These are phyloP conservation scores for Ophioninae sp. DNA, from an alignment of 2,888 invertebrate genomes.

Conservation along the genomic window DNA sequence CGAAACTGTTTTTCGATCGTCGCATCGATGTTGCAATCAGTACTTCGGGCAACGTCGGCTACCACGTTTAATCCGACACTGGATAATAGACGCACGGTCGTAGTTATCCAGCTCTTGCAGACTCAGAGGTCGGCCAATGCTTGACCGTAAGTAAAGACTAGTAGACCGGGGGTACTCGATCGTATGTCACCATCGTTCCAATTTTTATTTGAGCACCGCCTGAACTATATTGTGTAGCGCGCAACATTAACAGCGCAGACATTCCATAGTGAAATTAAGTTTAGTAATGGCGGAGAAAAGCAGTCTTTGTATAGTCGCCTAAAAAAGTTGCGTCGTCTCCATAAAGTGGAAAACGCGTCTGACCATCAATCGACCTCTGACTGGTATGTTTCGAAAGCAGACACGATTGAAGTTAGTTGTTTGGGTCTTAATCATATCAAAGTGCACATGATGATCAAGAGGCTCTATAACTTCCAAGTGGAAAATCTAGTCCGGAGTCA, in stretches of 20 bases:
- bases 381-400: not conserved
- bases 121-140: too few species aligned
- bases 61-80: too few species aligned
- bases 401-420: conserved; percentile 11
- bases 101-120: too few species aligned
- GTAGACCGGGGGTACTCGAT: too few species aligned
- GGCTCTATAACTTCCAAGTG: not conserved
- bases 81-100: too few species aligned
- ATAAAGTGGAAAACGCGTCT: not conserved
- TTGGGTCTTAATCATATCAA: not conserved
- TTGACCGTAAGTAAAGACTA: too few species aligned
- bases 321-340: conserved; percentile 25
- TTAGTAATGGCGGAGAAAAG: conserved; percentile 7
- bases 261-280: not conserved
- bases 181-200: too few species aligned
- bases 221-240: too few species aligned
- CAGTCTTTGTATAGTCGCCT: conserved; percentile 31
- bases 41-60: too few species aligned
- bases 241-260: not conserved
- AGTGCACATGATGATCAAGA: not conserved
- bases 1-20: too few species aligned
- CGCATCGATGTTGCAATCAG: too few species aligned
- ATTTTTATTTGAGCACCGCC: too few species aligned
- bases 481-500: not conserved
- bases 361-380: conserved; percentile 6